Evolutionary conservation across 2,888 invertebrate genomes (phyloP).

Genomic region (Caenorhabditis panamensis): DNA sequence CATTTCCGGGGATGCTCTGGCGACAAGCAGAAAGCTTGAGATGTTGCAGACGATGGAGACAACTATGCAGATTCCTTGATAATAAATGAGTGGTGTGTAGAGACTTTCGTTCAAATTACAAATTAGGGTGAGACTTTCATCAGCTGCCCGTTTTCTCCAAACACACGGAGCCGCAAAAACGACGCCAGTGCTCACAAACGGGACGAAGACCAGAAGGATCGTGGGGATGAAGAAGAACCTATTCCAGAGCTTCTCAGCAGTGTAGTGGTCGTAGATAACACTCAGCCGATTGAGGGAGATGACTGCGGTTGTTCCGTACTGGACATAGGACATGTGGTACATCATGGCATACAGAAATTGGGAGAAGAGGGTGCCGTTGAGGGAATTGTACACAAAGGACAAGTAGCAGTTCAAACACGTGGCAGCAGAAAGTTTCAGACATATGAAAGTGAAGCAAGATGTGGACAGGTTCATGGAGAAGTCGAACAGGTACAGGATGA

Average conservation of each 20-base stretch:
- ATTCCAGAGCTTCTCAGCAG: slow-evolving; percentile 21
- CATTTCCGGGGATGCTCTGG: slow-evolving; percentile 21
- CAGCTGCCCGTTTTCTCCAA: slow-evolving; percentile 4
- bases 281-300: slow-evolving; percentile 34
- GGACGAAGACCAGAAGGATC: not conserved
- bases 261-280: slow-evolving; percentile 7
- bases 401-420: slow-evolving; percentile 21
- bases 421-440: slow-evolving; percentile 21
- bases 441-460: slow-evolving; percentile 21
- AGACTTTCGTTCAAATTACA: slow-evolving; percentile 16
- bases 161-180: slow-evolving; percentile 7
- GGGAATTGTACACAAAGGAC: not conserved
- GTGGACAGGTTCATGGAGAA: slow-evolving; percentile 29
- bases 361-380: slow-evolving; percentile 1
- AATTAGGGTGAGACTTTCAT: slow-evolving; percentile 10
- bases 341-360: slow-evolving; percentile 38
- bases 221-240: slow-evolving; percentile 19
- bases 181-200: slow-evolving; percentile 3
- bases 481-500: slow-evolving; percentile 30
- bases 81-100: slow-evolving; percentile 20
- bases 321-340: slow-evolving; percentile 51
- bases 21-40: not conserved
- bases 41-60: slow-evolving; percentile 11
- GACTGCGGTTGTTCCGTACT: slow-evolving; percentile 30
- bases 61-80: slow-evolving; percentile 25